phyloP scores from a whole-genome alignment of 2,888 invertebrate species.

The Patella pellucida region DNA sequence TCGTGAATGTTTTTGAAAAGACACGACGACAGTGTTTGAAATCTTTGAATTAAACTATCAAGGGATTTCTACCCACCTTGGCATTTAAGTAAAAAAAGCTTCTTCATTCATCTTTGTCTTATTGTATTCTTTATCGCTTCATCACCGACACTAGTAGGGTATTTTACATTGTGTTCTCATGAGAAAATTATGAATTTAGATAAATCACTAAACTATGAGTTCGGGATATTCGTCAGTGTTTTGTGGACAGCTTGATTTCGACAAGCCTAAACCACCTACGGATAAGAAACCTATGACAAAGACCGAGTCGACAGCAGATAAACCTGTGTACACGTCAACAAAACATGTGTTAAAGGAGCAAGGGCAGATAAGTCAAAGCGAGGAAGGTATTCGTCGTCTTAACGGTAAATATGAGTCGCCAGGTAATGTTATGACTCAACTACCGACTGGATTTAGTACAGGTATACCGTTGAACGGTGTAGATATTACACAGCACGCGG shows the following conservation, averaged over 20 bases:
- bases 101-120: no score
- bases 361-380: conserved; percentile 15
- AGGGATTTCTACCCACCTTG: no score
- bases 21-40: no score
- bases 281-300: background rate
- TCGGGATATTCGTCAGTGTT: conserved; percentile 2
- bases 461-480: conserved; percentile 14
- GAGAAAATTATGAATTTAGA: conserved; percentile 6
- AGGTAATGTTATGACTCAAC: conserved; percentile 43
- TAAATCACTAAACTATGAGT: background rate
- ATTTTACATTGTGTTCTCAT: background rate
- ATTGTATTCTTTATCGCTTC: no score
- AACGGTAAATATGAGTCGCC: conserved; percentile 66
- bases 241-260: conserved; percentile 3
- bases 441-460: conserved; percentile 9
- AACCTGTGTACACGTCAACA: background rate
- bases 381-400: conserved; percentile 55
- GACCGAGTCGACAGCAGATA: background rate
- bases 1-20: no score
- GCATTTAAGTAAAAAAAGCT: no score
- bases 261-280: background rate
- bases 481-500: background rate
- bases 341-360: background rate
- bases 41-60: no score
- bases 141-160: no score